phyloP scores from a whole-genome alignment of 2,888 invertebrate species.

The Troilus luridus region DNA sequence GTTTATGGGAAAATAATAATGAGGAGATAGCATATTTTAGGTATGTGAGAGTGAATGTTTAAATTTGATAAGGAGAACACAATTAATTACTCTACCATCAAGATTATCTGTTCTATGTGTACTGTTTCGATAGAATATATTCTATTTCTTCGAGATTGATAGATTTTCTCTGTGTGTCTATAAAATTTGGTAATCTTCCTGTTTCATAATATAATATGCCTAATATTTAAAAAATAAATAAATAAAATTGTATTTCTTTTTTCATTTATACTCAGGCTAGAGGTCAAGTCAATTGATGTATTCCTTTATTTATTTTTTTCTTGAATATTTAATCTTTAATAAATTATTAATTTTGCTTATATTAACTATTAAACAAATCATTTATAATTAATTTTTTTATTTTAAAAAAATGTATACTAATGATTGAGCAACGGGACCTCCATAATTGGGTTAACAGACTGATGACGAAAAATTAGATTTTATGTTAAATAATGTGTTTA shows the following conservation, averaged over 20 bases:
- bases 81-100: background rate
- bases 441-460: conserved; percentile 21
- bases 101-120: background rate
- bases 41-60: background rate
- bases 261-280: background rate
- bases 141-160: background rate
- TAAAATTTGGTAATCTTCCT: background rate
- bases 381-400: background rate
- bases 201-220: background rate
- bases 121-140: background rate
- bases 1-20: background rate
- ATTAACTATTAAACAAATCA: background rate
- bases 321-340: background rate
- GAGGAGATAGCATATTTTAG: background rate
- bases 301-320: background rate
- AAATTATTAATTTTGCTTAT: background rate
- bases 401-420: background rate
- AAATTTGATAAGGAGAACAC: background rate
- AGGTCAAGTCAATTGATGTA: background rate
- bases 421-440: background rate
- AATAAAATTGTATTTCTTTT: background rate
- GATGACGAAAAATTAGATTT: conserved; percentile 9
- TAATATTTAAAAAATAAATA: background rate
- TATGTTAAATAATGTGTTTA: conserved; percentile 25
- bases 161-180: conserved; percentile 19